These are phyloP conservation scores for Catajapyx aquilonaris DNA, from an alignment of 1,140 invertebrate genomes.

Conservation along the genomic window DNA sequence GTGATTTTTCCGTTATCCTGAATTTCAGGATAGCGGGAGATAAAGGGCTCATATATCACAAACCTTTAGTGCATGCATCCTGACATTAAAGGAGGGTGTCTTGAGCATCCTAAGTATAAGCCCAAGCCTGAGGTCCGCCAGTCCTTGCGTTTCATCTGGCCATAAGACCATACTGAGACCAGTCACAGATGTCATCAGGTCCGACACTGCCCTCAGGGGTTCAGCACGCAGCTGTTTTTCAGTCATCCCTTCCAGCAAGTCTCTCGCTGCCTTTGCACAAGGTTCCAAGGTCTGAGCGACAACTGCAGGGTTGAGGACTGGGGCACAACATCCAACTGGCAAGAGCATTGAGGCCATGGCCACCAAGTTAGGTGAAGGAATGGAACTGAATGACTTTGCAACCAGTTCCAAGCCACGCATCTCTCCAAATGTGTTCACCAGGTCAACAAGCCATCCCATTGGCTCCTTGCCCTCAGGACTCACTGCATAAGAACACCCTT, in stretches of 20 bases:
- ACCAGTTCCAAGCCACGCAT: conserved; percentile 24
- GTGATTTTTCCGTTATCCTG: too few relatives aligned
- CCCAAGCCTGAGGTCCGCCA: conserved; percentile 24
- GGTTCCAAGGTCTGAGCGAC: too few relatives aligned
- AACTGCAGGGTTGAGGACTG: conserved; percentile 19
- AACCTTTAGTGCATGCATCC: conserved; percentile 31
- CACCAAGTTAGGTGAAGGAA: conserved; percentile 20
- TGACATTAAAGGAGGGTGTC: conserved; percentile 30
- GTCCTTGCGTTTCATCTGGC: conserved; percentile 21
- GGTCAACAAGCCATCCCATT: conserved; percentile 28
- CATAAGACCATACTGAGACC: conserved; percentile 25
- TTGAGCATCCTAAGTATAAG: conserved; percentile 29
- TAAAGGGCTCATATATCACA: conserved; percentile 15
- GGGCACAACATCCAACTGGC: conserved; percentile 22
- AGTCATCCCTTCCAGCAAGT: too few relatives aligned
- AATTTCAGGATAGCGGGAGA: too few relatives aligned
- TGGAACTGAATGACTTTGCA: conserved; percentile 17
- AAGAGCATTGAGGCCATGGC: conserved; percentile 21
- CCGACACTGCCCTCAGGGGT: conserved; percentile 22
- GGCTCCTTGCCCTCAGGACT: too few relatives aligned
- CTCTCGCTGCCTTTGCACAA: too few relatives aligned
- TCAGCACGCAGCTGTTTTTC: too few relatives aligned
- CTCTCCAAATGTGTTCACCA: conserved; percentile 28
- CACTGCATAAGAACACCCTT: too few relatives aligned
- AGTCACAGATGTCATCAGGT: conserved; percentile 26